Evolutionary conservation across 2,113 vertebrate species (phyloP), one percentile per base, ranked within the genome.

Genomic region (Prunella fulvescens): DNA sequence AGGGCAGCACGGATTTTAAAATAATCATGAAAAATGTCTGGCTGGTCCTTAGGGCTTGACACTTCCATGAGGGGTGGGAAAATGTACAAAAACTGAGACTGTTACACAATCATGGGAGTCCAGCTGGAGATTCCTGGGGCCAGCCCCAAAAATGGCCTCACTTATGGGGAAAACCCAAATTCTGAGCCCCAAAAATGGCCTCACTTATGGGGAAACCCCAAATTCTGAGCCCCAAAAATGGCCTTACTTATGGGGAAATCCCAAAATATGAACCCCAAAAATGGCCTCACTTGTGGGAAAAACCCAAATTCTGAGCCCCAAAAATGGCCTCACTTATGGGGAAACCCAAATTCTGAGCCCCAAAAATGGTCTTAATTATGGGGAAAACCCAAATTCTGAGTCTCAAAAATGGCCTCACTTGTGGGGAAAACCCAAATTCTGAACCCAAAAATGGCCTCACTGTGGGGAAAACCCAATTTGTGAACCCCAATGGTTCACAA

Each of bases 51-150:
- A 40, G 58, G 47, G 71, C 50, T 86, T 15, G 50, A 60, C 60
- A 37, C 61, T 84, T 86, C 35, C 54, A 10, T 4, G 33, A 65
- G 57, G 78, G 54, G 12, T 6, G 29, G 54, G 33, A 45, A 82
- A 57, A 73, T 6, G 24, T 28, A 64, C 35, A 82, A 78, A 89
- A 78, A 16, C 18, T 28, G 66, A 72, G 65, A 25, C 14, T 60
- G 31, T 22, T n/a, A 19, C 20, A 44, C 71, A 26, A 6, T 3
- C 3, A 0, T 23, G 42, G 4, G 3, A 29, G 37, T 44, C 31
- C 72, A 60, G 65, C 45, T 69, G 65, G 15, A 45, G 23, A 6
- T 87, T 53, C 81, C 61, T 44, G 37, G 33, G 44, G 80, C 33
- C 67, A 78, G 60, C 72, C 50, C 73, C 67, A 57, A 26, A 80